These are phyloP conservation scores for Galerucella calmariensis DNA, from an alignment of 2,888 invertebrate species.

Conservation along the genomic window DNA sequence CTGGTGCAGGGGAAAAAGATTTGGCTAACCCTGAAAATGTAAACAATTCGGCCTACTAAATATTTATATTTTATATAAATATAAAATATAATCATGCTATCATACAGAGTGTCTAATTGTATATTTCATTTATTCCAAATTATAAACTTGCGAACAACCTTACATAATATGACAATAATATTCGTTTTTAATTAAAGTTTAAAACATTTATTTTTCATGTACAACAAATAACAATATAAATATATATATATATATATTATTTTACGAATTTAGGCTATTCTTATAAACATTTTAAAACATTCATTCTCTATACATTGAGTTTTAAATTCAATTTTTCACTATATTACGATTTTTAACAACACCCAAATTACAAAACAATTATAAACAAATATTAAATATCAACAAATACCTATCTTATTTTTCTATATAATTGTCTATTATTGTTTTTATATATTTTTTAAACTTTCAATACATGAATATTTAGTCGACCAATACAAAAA, in stretches of 20 bases:
- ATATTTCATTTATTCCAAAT: no score
- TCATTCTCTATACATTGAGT: constrained; percentile 38
- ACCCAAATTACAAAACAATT: constrained; percentile 36
- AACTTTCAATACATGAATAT: background rate
- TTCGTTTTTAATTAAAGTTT: background rate
- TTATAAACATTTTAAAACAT: constrained; percentile 40
- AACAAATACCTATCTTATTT: constrained; percentile 14
- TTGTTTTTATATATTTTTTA: constrained; percentile 14
- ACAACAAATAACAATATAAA: constrained; percentile 48
- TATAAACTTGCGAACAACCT: no score
- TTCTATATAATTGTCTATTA: constrained; percentile 1
- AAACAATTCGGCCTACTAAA: no score
- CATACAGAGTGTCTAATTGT: no score
- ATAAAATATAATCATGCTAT: no score
- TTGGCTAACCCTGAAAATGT: no score
- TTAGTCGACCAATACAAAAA: background rate
- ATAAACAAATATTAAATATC: constrained; percentile 28
- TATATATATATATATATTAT: constrained; percentile 40
- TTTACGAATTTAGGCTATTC: constrained; percentile 38
- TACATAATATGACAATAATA: background rate
- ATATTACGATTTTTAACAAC: constrained; percentile 26
- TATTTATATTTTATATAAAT: no score
- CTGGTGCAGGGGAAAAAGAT: no score
- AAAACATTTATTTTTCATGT: constrained; percentile 48
- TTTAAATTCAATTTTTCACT: constrained; percentile 24